Evolutionary conservation across 2,113 vertebrate genomes (phyloP).

Genomic region (Mesocricetus auratus): DNA sequence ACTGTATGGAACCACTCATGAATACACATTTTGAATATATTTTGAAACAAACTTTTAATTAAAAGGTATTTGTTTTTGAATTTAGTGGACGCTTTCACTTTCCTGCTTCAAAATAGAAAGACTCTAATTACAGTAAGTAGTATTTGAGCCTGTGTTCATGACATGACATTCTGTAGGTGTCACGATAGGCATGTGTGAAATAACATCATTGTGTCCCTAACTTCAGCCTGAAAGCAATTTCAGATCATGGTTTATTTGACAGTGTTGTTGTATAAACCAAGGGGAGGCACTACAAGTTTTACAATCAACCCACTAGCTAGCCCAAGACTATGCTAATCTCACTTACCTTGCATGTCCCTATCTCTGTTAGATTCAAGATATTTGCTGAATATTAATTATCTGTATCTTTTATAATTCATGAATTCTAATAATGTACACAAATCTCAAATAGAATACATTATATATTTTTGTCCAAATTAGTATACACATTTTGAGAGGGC

Average conservation of each 20-base stretch:
- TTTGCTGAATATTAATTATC: neutral
- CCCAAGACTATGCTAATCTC: neutral
- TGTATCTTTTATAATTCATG: neutral
- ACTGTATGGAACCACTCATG: neutral
- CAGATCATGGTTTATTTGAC: neutral
- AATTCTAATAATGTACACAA: neutral
- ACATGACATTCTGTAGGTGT: neutral
- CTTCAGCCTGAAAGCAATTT: neutral
- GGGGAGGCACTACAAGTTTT: neutral
- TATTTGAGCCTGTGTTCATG: neutral
- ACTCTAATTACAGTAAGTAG: neutral
- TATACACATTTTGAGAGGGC: neutral
- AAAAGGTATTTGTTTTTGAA: neutral
- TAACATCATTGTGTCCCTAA: neutral
- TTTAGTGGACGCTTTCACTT: neutral
- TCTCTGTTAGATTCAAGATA: neutral
- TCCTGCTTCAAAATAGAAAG: neutral
- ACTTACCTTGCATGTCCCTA: neutral
- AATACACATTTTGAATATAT: neutral
- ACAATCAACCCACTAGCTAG: neutral
- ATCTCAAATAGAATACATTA: conserved; percentile 3
- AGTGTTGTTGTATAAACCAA: neutral
- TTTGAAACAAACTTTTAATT: neutral
- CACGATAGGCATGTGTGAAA: neutral
- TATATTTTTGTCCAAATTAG: conserved; percentile 9